Base-by-base conservation (phyloP, 2,113 vertebrate species). In the Lycaon pictus region DNA sequence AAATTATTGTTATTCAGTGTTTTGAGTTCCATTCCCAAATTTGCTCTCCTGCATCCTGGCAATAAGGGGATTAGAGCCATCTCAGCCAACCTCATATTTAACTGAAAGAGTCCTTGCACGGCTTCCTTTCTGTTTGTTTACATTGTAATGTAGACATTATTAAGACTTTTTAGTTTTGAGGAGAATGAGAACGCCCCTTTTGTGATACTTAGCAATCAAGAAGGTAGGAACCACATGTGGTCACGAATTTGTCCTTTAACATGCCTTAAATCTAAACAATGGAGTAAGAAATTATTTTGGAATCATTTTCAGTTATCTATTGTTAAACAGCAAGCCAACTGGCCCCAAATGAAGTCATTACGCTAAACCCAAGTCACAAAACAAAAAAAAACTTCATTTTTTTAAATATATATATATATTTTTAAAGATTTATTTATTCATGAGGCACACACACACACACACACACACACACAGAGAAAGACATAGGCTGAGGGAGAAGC, bases 231-330 rank as follows among this genome's bases (percentile, higher is more conserved):
- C 16, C 48, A 88, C 1, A 16, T 22, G 48, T 7, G 81, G n/a
- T 65, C 27, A 80, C 9, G 35, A 90, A 56, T 80, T 55, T 85
- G 22, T 80, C 53, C 9, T 69, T 71, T 71, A 63, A 63, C n/a
- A 71, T 85, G n/a, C 16, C 55, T 93, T 71, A 94, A 55, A 56
- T 86, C n/a, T 90, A 65, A 96, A 93, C 43, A 85, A 48, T 35
- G 55, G 80, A 23, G 2, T 43, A 63, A 79, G 55, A 67, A 79
- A 71, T 11, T 23, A 22, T 71, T 80, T 79, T 80, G 43, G 16
- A 63, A 63, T 55, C 53, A 23, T 71, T 85, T 85, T 10, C 69
- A 51, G 48, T 79, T 53, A 79, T 25, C 27, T 79, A 20, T 32
- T 53, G 27, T 53, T 79, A 32, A 32, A 53, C 53, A 53, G 4